Base-by-base conservation (phyloP, 2,888 invertebrate species). In the Drosophila neonasuta region DNA sequence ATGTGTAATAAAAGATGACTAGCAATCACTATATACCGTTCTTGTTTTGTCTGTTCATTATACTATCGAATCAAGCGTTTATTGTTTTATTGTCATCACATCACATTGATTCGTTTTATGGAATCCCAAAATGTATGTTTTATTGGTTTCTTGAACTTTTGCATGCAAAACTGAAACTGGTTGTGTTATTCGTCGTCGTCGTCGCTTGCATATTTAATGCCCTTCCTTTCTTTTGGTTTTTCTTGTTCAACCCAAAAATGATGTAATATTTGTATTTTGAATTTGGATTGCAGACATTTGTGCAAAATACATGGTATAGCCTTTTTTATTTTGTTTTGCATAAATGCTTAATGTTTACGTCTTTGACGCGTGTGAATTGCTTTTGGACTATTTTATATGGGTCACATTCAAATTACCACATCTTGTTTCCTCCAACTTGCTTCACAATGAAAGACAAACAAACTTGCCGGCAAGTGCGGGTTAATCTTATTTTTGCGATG, bases 121-220 rank as follows among this genome's bases (percentile, higher is more conserved):
- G 42, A 15, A 11, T 20, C n/a, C 15, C 32, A 39, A 61, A 45
- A 44, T n/a, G 36, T 52, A 51, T 48, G 60, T 67, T 68, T 81
- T 75, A 81, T 77, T 65, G 71, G 68, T 76, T 84, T 81, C 67
- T 82, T 81, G 71, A 82, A 78, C 80, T 54, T 62, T 68, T 54
- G 56, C 48, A 63, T 61, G 69, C 74, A 64, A 84, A 80, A 63
- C 81, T 70, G 76, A 84, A 80, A 63, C 81, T 72, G 76, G 80
- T 78, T 80, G 78, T 80, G 78, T 56, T 41, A 41, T 15, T 41
- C 15, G 15, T 41, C 36, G 36, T 11, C 36, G 36, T 5, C 36
- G 34, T 36, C 34, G 34, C 56, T 54, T 75, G 74, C 55, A 74
- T 74, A 71, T 67, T 71, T 68, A 75, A 77, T 74, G 74, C 66